These are phyloP conservation scores for Lampropteryx suffumata DNA, from an alignment of 2,888 invertebrate genomes.

Conservation along the genomic window DNA sequence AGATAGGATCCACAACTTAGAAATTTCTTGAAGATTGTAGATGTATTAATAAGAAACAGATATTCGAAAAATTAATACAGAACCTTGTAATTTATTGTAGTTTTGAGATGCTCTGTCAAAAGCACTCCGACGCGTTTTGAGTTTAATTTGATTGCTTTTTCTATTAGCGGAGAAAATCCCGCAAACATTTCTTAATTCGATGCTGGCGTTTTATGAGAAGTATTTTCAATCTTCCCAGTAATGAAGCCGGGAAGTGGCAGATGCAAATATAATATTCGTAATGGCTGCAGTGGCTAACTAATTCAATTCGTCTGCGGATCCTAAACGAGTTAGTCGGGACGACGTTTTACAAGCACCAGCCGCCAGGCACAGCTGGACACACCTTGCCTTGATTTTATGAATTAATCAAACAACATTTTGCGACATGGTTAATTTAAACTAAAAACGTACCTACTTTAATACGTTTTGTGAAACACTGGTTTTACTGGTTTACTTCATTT, in stretches of 20 bases:
- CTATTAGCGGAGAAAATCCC: not conserved
- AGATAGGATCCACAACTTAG: constrained; percentile 16
- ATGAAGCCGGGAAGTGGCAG: constrained; percentile 60
- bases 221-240: constrained; percentile 34
- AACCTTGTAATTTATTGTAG: not conserved
- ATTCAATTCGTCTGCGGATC: constrained; percentile 75
- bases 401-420: constrained; percentile 25
- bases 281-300: constrained; percentile 71
- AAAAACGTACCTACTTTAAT: too few relatives aligned
- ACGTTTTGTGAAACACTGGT: too few relatives aligned
- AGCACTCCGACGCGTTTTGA: constrained; percentile 2
- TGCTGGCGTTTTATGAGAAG: constrained; percentile 9
- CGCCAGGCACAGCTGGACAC: constrained; percentile 19
- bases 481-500: too few relatives aligned
- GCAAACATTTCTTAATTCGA: constrained; percentile 13
- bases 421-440: not conserved
- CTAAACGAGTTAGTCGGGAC: constrained; percentile 69
- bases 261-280: constrained; percentile 78
- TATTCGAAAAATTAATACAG: not conserved
- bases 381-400: constrained; percentile 30
- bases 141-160: constrained; percentile 1
- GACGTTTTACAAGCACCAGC: constrained; percentile 50
- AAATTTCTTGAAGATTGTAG: constrained; percentile 29
- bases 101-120: not conserved
- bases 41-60: constrained; percentile 12